A percentile compares a stretch with the other conserved stretches of the same genome.
phyloP scores from a whole-genome alignment of 1,140 invertebrate species.

The Asbolus verrucosus region DNA sequence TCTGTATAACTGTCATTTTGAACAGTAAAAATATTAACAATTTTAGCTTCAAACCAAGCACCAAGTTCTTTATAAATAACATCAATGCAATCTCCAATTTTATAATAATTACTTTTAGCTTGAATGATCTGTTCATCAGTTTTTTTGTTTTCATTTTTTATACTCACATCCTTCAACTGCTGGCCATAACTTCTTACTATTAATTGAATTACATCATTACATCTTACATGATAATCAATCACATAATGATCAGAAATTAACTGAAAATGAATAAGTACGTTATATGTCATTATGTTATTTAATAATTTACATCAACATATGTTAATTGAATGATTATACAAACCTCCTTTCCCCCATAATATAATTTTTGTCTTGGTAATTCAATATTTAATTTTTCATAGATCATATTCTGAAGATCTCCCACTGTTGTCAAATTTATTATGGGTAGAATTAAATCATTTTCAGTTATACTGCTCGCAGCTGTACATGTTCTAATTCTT shows the following conservation, averaged over 20 bases:
- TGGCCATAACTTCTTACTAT: constrained; percentile 67
- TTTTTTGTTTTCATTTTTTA: too few relatives aligned
- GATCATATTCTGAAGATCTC: background rate
- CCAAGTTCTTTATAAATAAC: constrained; percentile 69
- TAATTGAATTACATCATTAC: constrained; percentile 85
- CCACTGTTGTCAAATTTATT: background rate
- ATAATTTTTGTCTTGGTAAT: constrained; percentile 71
- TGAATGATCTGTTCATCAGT: background rate
- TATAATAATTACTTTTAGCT: constrained; percentile 69
- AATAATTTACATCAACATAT: too few relatives aligned
- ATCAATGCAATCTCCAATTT: constrained; percentile 80
- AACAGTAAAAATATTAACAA: constrained; percentile 65
- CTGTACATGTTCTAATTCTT: too few relatives aligned
- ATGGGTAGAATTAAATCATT: background rate
- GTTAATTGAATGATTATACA: too few relatives aligned
- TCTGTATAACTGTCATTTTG: constrained; percentile 64
- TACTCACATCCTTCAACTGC: constrained; percentile 55
- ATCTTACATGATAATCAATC: constrained; percentile 82
- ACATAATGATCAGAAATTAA: constrained; percentile 80
- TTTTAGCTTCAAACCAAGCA: constrained; percentile 75
- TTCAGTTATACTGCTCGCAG: too few relatives aligned
- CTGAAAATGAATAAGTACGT: constrained; percentile 65
- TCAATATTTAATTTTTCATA: background rate
- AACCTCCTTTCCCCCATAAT: constrained; percentile 85
- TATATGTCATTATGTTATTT: constrained; percentile 20